These are phyloP conservation scores for Lasioglossum morio DNA, from an alignment of 2,888 invertebrate genomes.

Conservation along the genomic window DNA sequence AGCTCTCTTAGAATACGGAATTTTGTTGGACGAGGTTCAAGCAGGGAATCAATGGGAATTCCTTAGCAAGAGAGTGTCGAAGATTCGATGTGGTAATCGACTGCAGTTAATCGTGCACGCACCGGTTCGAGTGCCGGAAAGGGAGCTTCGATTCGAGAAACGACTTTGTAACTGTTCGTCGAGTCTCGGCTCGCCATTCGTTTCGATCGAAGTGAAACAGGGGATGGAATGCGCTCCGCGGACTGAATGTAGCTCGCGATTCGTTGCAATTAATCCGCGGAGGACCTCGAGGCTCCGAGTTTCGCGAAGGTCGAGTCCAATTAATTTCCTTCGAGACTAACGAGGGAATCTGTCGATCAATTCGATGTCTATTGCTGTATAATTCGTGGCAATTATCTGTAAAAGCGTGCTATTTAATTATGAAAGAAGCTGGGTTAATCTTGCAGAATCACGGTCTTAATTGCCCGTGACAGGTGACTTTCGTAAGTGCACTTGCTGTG, in stretches of 20 bases:
- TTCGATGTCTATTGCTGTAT: neutral
- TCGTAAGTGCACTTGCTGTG: neutral
- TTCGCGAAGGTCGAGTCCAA: neutral
- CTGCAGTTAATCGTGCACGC: neutral
- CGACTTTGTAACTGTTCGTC: conserved; percentile 10
- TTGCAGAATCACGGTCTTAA: neutral
- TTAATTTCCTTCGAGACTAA: neutral
- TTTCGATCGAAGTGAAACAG: neutral
- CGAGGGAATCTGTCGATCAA: neutral
- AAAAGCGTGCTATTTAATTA: neutral
- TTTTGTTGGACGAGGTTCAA: neutral
- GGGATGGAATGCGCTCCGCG: neutral
- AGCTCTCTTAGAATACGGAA: neutral
- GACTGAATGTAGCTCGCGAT: neutral
- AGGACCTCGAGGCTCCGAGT: neutral
- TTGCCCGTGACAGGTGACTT: neutral
- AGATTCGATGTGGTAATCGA: neutral
- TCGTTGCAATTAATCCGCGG: neutral
- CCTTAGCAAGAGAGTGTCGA: neutral
- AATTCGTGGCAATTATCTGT: neutral
- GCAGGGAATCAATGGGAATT: neutral
- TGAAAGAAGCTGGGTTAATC: neutral
- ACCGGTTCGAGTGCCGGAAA: neutral
- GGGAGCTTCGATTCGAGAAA: neutral
- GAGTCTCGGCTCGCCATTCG: neutral